Percentiles rank a stretch among this genome's conserved stretches.
Conservation (phyloP, 1,140 invertebrate genomes). For the Bombus pyrosoma region DNA sequence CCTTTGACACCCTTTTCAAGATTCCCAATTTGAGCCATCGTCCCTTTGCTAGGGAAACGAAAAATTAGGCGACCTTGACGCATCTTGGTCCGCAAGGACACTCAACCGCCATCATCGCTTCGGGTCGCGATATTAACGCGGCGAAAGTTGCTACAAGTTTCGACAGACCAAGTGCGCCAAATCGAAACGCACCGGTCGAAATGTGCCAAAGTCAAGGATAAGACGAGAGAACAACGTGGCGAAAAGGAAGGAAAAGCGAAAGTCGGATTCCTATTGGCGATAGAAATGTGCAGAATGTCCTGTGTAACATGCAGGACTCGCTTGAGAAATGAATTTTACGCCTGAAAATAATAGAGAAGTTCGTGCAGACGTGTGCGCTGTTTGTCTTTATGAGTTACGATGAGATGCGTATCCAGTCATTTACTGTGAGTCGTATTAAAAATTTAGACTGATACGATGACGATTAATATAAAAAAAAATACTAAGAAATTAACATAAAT, state of each 20-base stretch:
- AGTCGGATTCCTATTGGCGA: slow-evolving; percentile 6
- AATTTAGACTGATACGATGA: too few species aligned
- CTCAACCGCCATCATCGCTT: not conserved
- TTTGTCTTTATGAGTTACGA: too few species aligned
- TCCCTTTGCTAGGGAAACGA: not conserved
- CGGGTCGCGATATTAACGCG: slow-evolving; percentile 37
- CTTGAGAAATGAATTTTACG: too few species aligned
- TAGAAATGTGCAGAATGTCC: too few species aligned
- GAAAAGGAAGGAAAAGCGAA: slow-evolving; percentile 49
- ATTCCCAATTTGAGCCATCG: too few species aligned
- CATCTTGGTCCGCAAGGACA: not conserved
- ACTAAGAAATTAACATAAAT: too few species aligned
- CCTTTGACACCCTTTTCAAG: not conserved
- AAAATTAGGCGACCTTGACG: slow-evolving; percentile 22
- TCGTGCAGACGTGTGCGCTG: too few species aligned
- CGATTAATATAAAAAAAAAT: too few species aligned
- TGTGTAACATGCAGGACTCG: too few species aligned
- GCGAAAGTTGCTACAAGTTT: slow-evolving; percentile 46
- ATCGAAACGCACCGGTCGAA: slow-evolving; percentile 60
- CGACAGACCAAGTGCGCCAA: slow-evolving; percentile 12
- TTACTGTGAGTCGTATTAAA: too few species aligned
- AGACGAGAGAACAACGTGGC: not conserved
- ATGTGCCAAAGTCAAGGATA: slow-evolving; percentile 77
- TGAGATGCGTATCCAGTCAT: too few species aligned
- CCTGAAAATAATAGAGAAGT: too few species aligned